phyloP scores from a whole-genome alignment of 37 sponge, comb jelly and placozoan species.

The Spongia lamella region DNA sequence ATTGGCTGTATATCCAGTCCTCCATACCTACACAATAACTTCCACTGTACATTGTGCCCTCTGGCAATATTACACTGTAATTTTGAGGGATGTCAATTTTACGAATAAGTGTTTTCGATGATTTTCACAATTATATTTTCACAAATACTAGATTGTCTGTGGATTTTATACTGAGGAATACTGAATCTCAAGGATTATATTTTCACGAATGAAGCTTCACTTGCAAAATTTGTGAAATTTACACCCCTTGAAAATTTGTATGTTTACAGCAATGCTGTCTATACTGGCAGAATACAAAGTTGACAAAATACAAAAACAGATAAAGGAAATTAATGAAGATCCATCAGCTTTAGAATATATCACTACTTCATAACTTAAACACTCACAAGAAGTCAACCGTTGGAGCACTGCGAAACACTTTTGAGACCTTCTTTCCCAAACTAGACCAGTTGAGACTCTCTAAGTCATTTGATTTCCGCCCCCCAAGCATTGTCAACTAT shows the following conservation, averaged over 20 bases:
- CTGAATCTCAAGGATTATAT: too few relatives aligned
- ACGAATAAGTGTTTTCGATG: too few relatives aligned
- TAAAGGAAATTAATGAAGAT: neutral
- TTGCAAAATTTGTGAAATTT: too few relatives aligned
- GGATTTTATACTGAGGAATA: too few relatives aligned
- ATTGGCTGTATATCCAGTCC: conserved; percentile 68
- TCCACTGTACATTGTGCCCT: neutral
- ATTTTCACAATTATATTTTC: neutral
- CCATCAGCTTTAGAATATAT: too few relatives aligned
- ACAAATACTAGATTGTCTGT: too few relatives aligned
- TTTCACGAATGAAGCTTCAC: too few relatives aligned
- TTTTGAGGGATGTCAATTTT: too few relatives aligned
- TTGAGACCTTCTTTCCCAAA: conserved; percentile 53
- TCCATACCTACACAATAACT: conserved; percentile 77
- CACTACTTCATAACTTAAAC: too few relatives aligned
- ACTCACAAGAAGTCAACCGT: conserved; percentile 68
- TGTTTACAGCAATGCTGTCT: too few relatives aligned
- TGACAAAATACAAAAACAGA: neutral
- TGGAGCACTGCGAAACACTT: conserved; percentile 53
- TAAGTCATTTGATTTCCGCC: neutral
- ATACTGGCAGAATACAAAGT: too few relatives aligned
- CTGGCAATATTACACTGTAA: neutral
- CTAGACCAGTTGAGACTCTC: conserved; percentile 64
- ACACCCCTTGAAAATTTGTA: too few relatives aligned
- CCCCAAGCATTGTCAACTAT: conserved; percentile 14